phyloP scores from a whole-genome alignment of 2,797 vertebrate genomes.

The Denticeps clupeoides region DNA sequence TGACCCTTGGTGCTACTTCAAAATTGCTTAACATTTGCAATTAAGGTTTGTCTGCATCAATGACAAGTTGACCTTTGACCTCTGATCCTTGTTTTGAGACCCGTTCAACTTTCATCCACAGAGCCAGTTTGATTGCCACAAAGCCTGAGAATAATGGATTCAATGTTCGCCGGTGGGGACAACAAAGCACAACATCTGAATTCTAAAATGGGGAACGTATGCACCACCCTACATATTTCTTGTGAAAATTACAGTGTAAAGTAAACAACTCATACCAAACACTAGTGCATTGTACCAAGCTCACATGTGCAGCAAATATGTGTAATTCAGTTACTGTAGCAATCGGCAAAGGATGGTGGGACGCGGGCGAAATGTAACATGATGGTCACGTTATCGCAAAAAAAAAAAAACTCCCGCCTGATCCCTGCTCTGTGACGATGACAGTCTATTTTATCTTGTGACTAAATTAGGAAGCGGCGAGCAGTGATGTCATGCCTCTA shows the following conservation, averaged over 20 bases:
- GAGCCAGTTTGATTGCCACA: background rate
- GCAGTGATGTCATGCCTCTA: constrained; percentile 23
- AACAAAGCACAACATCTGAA: no score
- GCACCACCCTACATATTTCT: background rate
- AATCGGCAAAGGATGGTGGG: constrained; percentile 26
- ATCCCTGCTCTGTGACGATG: constrained; percentile 29
- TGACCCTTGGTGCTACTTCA: constrained; percentile 21
- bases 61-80: constrained; percentile 19
- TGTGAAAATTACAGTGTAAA: constrained; percentile 14
- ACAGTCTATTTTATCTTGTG: constrained; percentile 42
- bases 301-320: constrained; percentile 27
- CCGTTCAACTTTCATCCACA: constrained; percentile 10
- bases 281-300: background rate
- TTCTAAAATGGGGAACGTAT: no score
- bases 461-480: constrained; percentile 31
- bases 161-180: no score
- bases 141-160: background rate
- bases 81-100: constrained; percentile 19
- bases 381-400: constrained; percentile 29
- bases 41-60: constrained; percentile 19
- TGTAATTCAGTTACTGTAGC: constrained; percentile 26
- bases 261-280: constrained; percentile 19
- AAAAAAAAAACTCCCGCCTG: constrained; percentile 31
- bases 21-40: constrained; percentile 22
- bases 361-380: constrained; percentile 25